Evolutionary conservation across 2,113 vertebrate species (phyloP), one percentile per base, ranked within the genome.

Genomic region (Anhinga anhinga): DNA sequence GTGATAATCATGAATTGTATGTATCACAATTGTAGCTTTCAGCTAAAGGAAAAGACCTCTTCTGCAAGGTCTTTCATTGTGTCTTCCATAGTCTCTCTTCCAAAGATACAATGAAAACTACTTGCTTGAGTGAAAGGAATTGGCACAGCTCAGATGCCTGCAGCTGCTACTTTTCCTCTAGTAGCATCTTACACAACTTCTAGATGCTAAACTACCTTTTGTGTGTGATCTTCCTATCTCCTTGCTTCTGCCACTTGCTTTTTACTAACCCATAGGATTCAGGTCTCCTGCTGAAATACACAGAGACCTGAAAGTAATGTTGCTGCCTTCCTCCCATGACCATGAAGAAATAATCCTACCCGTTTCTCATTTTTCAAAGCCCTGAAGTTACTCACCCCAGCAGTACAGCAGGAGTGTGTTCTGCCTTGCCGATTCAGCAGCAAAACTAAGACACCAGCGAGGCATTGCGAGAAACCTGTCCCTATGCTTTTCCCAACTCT

Each of bases 31-130:
- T 58, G 45, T 66, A 92, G 53, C 74, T 88, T 94, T 94, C 95
- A 95, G 76, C 50, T 87, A n/a, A 95, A 91, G 82, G 58, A 80
- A 94, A 85, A n/a, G 50, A 82, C 47, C 26, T 88, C 78, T 70
- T 91, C 74, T 95, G 47, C 59, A 73, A 91, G 56, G 65, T 78
- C 93, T 80, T 83, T 90, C 56, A 72, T 86, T 72, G 67, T 56
- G n/a, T 84, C 47, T 88, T 92, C 80, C 42, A 44, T 52, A 78
- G 40, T n/a, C 36, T 67, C 13, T 87, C 50, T 88, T 94, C 86
- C 52, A 74, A 82, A 95, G 78, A 59, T 42, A 58, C 2, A 82
- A 88, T 19, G 45, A 93, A 93, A 90, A 82, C 70, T 90, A 22
- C 72, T 88, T 63, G 36, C 53, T 80, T 56, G 55, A 62, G 32